Conservation (phyloP, 2,113 vertebrate genomes). For the Cettia cetti region DNA sequence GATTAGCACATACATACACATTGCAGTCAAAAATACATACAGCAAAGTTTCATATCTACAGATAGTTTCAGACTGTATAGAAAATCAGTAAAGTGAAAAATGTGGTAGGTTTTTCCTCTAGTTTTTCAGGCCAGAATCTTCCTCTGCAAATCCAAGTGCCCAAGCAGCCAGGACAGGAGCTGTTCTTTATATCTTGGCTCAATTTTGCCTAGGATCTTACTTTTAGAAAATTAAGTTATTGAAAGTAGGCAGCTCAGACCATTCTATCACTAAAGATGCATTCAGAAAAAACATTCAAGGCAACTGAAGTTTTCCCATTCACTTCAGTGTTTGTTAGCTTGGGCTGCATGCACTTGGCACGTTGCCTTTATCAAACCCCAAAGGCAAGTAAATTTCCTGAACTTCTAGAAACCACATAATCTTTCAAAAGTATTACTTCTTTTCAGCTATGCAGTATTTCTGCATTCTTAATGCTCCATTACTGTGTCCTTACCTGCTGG, state of each 20-base stretch:
- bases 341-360: not conserved
- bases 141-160: not conserved
- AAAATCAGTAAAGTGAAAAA: constrained; percentile 26
- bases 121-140: not conserved
- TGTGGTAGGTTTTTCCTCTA: not conserved
- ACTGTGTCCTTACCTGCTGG: not conserved
- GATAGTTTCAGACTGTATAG: not conserved
- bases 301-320: not conserved
- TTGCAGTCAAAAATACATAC: not conserved
- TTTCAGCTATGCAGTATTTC: not conserved
- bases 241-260: not conserved
- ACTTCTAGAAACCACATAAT: not conserved
- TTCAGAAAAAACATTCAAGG: not conserved
- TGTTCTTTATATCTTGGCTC: not conserved
- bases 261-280: not conserved
- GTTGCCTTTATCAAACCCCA: not conserved
- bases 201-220: not conserved
- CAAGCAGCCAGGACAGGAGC: not conserved
- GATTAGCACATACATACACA: not conserved
- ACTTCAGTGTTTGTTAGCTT: not conserved
- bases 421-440: not conserved
- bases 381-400: not conserved
- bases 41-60: not conserved
- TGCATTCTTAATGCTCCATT: not conserved
- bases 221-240: not conserved